Conservation (phyloP, 2,113 vertebrate species). For the Orycteropus afer region DNA sequence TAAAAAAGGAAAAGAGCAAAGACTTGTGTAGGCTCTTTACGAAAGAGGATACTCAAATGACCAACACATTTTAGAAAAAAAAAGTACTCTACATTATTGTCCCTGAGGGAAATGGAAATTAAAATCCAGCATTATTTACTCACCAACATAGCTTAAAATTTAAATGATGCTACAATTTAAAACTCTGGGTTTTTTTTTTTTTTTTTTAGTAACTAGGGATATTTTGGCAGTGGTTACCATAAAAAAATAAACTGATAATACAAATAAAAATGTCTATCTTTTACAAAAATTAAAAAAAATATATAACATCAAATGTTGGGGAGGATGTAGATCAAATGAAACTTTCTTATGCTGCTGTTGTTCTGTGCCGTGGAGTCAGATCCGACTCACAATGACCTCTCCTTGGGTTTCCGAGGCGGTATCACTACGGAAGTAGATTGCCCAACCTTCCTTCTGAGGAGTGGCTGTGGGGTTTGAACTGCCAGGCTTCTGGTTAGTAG, state of each 20-base stretch:
- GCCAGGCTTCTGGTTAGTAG: too few species aligned
- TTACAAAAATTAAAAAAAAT: conserved; percentile 9
- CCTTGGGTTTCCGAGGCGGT: too few species aligned
- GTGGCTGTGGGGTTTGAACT: too few species aligned
- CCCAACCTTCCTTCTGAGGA: too few species aligned
- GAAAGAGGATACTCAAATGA: not conserved
- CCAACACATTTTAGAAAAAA: not conserved
- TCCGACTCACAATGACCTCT: too few species aligned
- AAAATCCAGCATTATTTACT: not conserved
- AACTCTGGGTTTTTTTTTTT: not conserved
- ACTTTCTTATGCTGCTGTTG: not conserved
- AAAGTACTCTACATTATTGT: not conserved
- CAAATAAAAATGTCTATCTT: conserved; percentile 29
- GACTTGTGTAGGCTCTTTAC: not conserved
- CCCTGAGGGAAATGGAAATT: not conserved
- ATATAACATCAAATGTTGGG: not conserved
- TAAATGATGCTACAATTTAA: not conserved
- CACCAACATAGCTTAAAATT: not conserved
- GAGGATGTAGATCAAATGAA: not conserved
- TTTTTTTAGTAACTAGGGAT: not conserved
- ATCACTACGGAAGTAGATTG: too few species aligned
- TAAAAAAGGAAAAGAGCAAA: not conserved
- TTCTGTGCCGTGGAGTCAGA: too few species aligned
- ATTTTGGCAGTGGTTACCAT: not conserved
- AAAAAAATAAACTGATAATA: not conserved